Evolutionary conservation across 2,888 invertebrate genomes (phyloP), one percentile per base, ranked within the genome.

Genomic region (Opisthograptis luteolata): DNA sequence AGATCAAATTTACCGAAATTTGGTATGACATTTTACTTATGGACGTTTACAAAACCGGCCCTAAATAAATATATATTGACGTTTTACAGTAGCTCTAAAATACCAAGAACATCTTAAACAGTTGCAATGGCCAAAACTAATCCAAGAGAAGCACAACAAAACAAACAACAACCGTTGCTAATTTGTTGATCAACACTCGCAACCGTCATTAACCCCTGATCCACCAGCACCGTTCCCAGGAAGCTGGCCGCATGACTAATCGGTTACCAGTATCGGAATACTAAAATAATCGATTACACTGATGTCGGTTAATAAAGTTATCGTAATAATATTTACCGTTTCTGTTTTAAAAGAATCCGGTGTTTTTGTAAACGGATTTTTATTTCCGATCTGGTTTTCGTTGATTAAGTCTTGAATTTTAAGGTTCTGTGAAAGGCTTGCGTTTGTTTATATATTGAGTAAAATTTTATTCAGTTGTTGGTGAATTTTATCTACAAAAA

Each of bases 361-460:
- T 49, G 42, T 49, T 37, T 36, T 28, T 31, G 43, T 12, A 34
- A 27, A 27, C 43, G 49, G 49, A 49, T 32, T 49, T 36, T 32
- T 39, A 39, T 49, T 43, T 49, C 49, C 37, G 42, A 37, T 49
- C 30, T 32, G 19, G 24, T 48, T 12, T 31, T 41, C 30, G 13
- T 8, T 36, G 13, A 42, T 48, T 25, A 47, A 34, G 10, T n/a
- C n/a, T n/a, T n/a, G n/a, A n/a, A n/a, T n/a, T n/a, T n/a, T n/a
- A n/a, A n/a, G n/a, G n/a, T n/a, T n/a, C n/a, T n/a, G n/a, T n/a
- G n/a, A n/a, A n/a, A n/a, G n/a, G n/a, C n/a, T n/a, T n/a, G n/a
- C n/a, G n/a, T n/a, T n/a, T n/a, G n/a, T n/a, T n/a, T n/a, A n/a
- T n/a, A n/a, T n/a, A n/a, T n/a, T n/a, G n/a, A n/a, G n/a, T n/a